Evolutionary conservation across 2,888 invertebrate genomes (phyloP), one percentile per base, ranked within the genome.

Genomic region (Meloe dianella): DNA sequence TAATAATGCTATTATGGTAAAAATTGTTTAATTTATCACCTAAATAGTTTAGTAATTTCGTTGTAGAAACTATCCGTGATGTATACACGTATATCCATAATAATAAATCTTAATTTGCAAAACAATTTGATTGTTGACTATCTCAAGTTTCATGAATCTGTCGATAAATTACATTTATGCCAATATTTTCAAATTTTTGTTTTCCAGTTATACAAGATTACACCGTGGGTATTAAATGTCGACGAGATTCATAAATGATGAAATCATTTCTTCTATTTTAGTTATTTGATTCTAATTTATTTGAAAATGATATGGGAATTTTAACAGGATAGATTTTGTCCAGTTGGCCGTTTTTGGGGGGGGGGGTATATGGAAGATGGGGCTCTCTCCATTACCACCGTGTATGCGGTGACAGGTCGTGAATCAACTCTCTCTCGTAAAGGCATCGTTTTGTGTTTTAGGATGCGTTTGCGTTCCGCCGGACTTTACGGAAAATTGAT

Each of bases 361-460:
- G 7, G 30, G 1, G 66, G 67, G 72, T 63, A 73, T 66, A 73
- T 71, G 74, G 71, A 73, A 75, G 75, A 75, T n/a, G n/a, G 73
- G 77, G 32, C 32, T 3, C 2, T 4, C 76, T 77, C 78, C 77
- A 78, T 77, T 79, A 78, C 76, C n/a, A 74, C 74, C 67, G 74
- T 66, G 63, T 76, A 27, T 4, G n/a, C n/a, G 75, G 74, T 72
- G 78, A 79, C 78, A 78, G 79, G 76, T 71, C 73, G 78, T 79
- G 75, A 71, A 79, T 79, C 78, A 80, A 78, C 71, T 71, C 71
- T 35, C 35, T 41, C n/a, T 3, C 41, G 14, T n/a, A 38, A 7
- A 75, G 5, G n/a, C 4, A 74, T 76, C 76, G 71, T 71, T n/a
- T 68, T 70, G 60, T 68, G 66, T 65, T 74, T 75, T 75, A 76